Conservation (phyloP, 2,797 vertebrate genomes). For the Stomatorhinus walkeri region DNA sequence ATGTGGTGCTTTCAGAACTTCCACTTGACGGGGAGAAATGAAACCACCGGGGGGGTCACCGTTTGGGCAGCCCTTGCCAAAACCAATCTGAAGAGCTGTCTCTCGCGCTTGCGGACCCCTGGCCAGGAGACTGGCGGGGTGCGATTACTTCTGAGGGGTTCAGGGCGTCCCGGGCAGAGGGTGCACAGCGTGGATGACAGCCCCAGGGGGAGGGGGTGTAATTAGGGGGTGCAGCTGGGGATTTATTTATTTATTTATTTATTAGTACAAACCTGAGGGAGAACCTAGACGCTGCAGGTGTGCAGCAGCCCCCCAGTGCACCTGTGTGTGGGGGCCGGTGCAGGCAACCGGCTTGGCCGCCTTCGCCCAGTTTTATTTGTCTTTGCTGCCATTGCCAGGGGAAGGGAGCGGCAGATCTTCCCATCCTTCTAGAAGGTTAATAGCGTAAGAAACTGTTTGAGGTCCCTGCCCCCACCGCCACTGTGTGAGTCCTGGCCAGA, state of each 20-base stretch:
- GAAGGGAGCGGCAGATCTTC: constrained; percentile 41
- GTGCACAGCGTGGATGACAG: constrained; percentile 1
- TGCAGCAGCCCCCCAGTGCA: neutral
- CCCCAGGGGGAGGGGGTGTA: neutral
- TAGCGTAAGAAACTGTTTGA: constrained; percentile 45
- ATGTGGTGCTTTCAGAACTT: constrained; percentile 25
- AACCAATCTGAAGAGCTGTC: constrained; percentile 41
- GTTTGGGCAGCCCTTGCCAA: constrained; percentile 27
- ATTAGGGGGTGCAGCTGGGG: constrained; percentile 19
- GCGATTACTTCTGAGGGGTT: constrained; percentile 12
- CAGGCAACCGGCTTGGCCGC: neutral
- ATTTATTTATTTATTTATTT: constrained; percentile 20
- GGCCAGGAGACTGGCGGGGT: neutral
- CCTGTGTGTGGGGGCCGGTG: neutral
- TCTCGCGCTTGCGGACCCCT: constrained; percentile 30
- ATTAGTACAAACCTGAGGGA: neutral
- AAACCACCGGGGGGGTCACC: constrained; percentile 27
- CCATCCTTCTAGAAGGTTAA: constrained; percentile 51
- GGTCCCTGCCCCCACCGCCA: constrained; percentile 26
- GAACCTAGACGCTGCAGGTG: neutral
- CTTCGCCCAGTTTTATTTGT: neutral
- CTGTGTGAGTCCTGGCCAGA: constrained; percentile 20
- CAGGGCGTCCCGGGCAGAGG: neutral
- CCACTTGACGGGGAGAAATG: constrained; percentile 36
- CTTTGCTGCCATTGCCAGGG: neutral